Evolutionary conservation across 2,797 vertebrate species (phyloP).

Genomic region (Numenius phaeopus): DNA sequence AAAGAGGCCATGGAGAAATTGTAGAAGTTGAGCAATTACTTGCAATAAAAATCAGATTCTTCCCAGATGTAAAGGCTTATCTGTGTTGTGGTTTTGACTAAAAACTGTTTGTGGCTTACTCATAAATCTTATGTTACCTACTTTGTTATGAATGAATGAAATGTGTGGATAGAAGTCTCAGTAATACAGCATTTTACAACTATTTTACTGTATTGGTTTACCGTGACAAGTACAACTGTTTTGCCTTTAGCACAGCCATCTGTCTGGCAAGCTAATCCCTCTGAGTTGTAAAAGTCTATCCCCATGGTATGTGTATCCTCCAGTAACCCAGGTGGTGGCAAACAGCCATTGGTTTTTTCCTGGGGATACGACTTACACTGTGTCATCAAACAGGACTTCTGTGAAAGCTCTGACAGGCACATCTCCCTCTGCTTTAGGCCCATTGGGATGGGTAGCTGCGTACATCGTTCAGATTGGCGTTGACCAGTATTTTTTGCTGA

Average conservation of each 20-base stretch:
- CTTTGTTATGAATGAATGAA: neutral
- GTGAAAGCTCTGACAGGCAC: neutral
- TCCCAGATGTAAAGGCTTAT: neutral
- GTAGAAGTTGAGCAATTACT: neutral
- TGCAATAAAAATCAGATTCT: neutral
- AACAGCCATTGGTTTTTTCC: neutral
- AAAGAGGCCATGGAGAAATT: neutral
- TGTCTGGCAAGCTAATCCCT: neutral
- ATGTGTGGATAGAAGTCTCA: neutral
- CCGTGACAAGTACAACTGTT: neutral
- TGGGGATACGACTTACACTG: neutral
- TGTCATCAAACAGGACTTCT: neutral
- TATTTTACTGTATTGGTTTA: neutral
- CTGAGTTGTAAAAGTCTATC: neutral
- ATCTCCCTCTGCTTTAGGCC: neutral
- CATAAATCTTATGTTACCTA: neutral
- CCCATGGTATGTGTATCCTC: fast-evolving
- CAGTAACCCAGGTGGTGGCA: neutral
- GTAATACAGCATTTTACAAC: neutral
- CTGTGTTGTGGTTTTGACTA: neutral
- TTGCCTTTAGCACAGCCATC: neutral
- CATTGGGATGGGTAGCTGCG: neutral
- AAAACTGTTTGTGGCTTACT: neutral
- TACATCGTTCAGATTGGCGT: neutral
- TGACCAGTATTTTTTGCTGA: neutral